phyloP scores from a whole-genome alignment of 1,140 invertebrate species.

The Psilanteris sp. region DNA sequence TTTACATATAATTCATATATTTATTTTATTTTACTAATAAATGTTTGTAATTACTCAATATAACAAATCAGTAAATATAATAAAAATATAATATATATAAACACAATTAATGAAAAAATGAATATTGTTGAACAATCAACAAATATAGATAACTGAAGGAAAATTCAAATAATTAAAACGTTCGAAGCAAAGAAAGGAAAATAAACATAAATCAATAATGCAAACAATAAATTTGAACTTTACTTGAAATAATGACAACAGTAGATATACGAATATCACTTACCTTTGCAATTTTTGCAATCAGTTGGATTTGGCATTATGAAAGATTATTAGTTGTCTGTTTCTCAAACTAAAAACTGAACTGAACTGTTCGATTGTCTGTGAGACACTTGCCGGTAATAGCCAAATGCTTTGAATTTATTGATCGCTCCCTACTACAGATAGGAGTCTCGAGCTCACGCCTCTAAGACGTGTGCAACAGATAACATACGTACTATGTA shows the following conservation, averaged over 20 bases:
- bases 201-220: no score
- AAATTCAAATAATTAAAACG: no score
- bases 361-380: conserved; percentile 57
- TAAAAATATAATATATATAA: no score
- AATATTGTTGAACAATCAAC: no score
- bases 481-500: conserved; percentile 68
- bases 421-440: conserved; percentile 71
- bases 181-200: no score
- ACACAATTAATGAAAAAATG: no score
- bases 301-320: conserved; percentile 72
- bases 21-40: no score
- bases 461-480: conserved; percentile 70
- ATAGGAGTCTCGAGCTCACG: conserved; percentile 43
- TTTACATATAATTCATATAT: no score
- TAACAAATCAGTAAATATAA: no score
- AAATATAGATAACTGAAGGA: no score
- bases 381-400: conserved; percentile 38
- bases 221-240: conserved; percentile 9
- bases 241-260: neutral
- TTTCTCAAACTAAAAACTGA: conserved; percentile 9
- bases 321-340: conserved; percentile 5
- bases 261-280: conserved; percentile 52
- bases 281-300: conserved; percentile 75
- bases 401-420: conserved; percentile 71
- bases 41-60: no score